Percentiles rank a stretch among this genome's conserved stretches.
These are phyloP conservation scores for Drosophila testacea DNA, from an alignment of 2,888 invertebrate species.

Conservation along the genomic window DNA sequence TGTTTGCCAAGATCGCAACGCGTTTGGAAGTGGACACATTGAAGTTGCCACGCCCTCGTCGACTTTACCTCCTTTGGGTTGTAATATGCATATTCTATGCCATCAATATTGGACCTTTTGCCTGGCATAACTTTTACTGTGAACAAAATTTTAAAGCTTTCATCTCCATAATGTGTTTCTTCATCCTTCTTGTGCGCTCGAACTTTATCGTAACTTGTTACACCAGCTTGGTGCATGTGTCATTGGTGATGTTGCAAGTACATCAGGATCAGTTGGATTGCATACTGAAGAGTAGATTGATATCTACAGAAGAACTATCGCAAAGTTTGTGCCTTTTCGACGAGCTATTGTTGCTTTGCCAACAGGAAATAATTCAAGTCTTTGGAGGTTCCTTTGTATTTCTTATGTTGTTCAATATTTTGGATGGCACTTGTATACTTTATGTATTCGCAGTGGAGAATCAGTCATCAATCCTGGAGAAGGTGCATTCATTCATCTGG, in stretches of 20 bases:
- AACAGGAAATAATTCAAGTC: slow-evolving; percentile 8
- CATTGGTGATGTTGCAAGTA: slow-evolving; percentile 11
- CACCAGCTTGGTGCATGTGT: slow-evolving; percentile 24
- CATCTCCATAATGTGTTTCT: background rate
- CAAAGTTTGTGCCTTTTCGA: slow-evolving; percentile 3
- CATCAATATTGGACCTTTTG: too few relatives aligned
- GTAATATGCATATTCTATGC: background rate
- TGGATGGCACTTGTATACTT: slow-evolving; percentile 4
- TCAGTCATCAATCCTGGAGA: background rate
- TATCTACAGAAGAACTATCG: background rate
- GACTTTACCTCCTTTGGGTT: slow-evolving; percentile 36
- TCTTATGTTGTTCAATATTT: background rate
- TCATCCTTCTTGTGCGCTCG: slow-evolving; percentile 9
- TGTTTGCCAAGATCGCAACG: slow-evolving; percentile 5
- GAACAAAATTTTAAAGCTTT: background rate
- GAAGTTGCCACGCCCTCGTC: slow-evolving; percentile 9
- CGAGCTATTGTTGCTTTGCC: slow-evolving; percentile 18
- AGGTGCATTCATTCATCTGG: background rate
- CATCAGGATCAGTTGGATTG: slow-evolving; percentile 1
- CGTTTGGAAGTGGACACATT: slow-evolving; percentile 29
- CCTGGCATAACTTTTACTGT: background rate
- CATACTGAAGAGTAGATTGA: background rate
- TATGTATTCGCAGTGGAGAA: slow-evolving; percentile 11
- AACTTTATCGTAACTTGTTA: slow-evolving; percentile 30
- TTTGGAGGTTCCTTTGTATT: slow-evolving; percentile 15